Evolutionary conservation across 53 echinoderm and acorn worm species (phyloP).

Genomic region (Echinometra lucunter): DNA sequence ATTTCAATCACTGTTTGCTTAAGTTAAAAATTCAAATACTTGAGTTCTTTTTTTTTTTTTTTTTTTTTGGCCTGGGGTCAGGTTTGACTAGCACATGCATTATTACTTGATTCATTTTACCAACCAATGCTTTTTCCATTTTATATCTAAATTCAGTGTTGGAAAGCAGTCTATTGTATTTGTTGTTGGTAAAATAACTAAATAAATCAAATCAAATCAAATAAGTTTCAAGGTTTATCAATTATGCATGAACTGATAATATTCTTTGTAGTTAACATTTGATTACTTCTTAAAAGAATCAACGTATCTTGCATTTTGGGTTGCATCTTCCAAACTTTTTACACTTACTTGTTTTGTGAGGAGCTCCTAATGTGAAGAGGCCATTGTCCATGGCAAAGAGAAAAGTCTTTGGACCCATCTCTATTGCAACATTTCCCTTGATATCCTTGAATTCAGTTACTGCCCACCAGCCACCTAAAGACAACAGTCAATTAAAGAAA

Average conservation of each 20-base stretch:
- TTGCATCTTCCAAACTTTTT: background rate
- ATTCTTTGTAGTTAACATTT: background rate
- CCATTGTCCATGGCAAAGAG: slow-evolving; percentile 92
- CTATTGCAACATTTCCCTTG: slow-evolving; percentile 89
- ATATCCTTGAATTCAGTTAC: slow-evolving; percentile 80
- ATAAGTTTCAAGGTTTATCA: background rate
- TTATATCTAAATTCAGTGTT: too few relatives aligned
- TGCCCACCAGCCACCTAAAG: slow-evolving; percentile 60
- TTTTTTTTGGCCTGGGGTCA: too few relatives aligned
- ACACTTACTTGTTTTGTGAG: slow-evolving; percentile 84
- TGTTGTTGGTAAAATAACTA: too few relatives aligned
- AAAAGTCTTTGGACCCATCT: slow-evolving; percentile 90
- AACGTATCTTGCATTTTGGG: background rate
- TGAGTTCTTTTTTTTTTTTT: too few relatives aligned
- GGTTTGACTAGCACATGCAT: too few relatives aligned
- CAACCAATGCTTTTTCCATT: too few relatives aligned
- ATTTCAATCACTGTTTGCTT: too few relatives aligned
- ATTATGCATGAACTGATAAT: background rate
- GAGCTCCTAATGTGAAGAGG: slow-evolving; percentile 86
- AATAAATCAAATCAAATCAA: too few relatives aligned
- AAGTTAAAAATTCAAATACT: too few relatives aligned
- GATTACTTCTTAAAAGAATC: background rate
- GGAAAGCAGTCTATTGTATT: too few relatives aligned
- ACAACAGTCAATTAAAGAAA: background rate
- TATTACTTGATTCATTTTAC: too few relatives aligned